Evolutionary conservation across 2,113 vertebrate species (phyloP).

Genomic region (Megaceryle maxima): DNA sequence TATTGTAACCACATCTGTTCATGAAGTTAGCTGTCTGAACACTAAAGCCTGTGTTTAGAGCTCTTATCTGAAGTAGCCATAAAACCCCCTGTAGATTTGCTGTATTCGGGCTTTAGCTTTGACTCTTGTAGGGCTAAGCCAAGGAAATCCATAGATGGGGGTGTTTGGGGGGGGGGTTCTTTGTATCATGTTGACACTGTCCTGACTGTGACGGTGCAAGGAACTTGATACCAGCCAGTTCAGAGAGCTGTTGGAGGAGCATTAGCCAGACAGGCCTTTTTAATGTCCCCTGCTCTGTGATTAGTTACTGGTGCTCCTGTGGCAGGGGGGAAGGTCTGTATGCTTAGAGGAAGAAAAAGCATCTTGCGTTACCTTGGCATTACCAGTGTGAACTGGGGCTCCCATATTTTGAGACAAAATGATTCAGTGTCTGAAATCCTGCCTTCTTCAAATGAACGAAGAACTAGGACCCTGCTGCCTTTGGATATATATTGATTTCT

Average conservation of each 20-base stretch:
- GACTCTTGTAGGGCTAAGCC: background rate
- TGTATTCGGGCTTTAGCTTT: background rate
- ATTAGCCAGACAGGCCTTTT: background rate
- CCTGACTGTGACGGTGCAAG: background rate
- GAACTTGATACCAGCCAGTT: background rate
- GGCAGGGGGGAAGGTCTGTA: background rate
- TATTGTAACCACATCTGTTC: background rate
- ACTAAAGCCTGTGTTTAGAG: background rate
- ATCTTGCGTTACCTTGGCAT: background rate
- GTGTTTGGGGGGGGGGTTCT: rapidly evolving
- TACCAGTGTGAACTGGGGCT: background rate
- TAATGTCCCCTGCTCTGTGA: background rate
- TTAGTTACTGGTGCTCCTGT: background rate
- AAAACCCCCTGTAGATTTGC: background rate
- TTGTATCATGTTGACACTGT: background rate
- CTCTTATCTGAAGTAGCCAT: background rate
- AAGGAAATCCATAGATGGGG: background rate
- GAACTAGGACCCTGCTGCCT: background rate
- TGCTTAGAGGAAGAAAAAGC: background rate
- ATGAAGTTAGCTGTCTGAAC: background rate
- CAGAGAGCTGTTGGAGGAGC: background rate
- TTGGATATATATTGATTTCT: background rate
- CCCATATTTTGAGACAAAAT: background rate
- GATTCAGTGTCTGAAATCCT: background rate
- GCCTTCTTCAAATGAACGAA: background rate